Evolutionary conservation across 2,113 vertebrate genomes (phyloP).

Genomic region (Gopherus flavomarginatus): DNA sequence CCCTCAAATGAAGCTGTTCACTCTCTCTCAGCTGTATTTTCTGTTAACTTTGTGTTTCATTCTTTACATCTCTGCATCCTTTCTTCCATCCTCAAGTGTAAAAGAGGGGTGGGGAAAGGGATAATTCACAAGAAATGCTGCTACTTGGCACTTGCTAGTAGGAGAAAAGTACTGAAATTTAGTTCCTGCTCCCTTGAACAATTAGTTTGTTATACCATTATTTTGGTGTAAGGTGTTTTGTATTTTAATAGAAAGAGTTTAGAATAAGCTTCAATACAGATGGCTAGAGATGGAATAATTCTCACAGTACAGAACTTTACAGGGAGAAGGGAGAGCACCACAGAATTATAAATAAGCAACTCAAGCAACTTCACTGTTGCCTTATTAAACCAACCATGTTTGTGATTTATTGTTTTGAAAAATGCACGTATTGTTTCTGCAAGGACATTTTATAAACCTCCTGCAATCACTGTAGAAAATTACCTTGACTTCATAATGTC

Average conservation of each 20-base stretch:
- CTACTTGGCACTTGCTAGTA: neutral
- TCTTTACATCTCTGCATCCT: neutral
- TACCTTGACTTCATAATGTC: slow-evolving; percentile 55
- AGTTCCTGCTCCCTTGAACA: neutral
- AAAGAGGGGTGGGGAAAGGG: neutral
- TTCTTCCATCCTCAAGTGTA: neutral
- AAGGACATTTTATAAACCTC: slow-evolving; percentile 68
- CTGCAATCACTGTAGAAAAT: slow-evolving; percentile 63
- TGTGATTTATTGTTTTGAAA: slow-evolving; percentile 27
- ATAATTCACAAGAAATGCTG: neutral
- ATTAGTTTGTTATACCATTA: neutral
- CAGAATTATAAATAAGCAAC: slow-evolving; percentile 27
- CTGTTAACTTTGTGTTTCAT: neutral
- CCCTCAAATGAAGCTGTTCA: slow-evolving; percentile 21
- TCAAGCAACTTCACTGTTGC: neutral
- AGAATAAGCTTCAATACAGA: neutral
- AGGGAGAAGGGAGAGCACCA: neutral
- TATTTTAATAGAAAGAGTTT: neutral
- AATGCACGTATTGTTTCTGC: slow-evolving; percentile 24
- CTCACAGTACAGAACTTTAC: neutral
- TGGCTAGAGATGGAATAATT: neutral
- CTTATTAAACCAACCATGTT: slow-evolving; percentile 28
- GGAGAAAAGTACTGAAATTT: neutral
- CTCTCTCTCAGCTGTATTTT: neutral
- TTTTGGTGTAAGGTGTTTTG: neutral